Evolutionary conservation across 2,113 vertebrate genomes (phyloP).

Genomic region (Mellivora capensis): DNA sequence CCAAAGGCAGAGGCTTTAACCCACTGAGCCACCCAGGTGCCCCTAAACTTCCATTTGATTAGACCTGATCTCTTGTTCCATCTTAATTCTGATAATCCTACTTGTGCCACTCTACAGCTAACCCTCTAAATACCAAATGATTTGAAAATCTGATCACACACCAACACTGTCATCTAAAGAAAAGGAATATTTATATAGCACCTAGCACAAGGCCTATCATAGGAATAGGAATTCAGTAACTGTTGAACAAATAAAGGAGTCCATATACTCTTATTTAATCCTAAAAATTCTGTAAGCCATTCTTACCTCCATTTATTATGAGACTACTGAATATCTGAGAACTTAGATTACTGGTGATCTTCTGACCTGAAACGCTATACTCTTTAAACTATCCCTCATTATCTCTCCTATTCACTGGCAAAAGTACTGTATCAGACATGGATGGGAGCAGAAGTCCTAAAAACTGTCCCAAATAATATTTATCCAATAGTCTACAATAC

Average conservation of each 20-base stretch:
- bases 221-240: neutral
- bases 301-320: neutral
- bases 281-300: neutral
- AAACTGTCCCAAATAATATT: neutral
- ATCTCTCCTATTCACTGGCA: neutral
- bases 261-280: neutral
- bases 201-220: neutral
- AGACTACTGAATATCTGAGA: neutral
- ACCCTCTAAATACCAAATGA: neutral
- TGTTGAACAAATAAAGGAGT: neutral
- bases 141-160: neutral
- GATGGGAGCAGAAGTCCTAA: neutral
- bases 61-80: neutral
- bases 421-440: neutral
- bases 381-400: neutral
- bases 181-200: neutral
- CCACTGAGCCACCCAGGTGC: too few relatives aligned
- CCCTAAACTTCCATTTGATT: constrained; percentile 1
- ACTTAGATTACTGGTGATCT: neutral
- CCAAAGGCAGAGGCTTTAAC: too few relatives aligned
- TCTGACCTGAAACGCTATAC: neutral
- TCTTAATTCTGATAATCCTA: constrained; percentile 12
- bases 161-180: neutral
- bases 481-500: neutral
- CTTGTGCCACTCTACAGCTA: neutral